phyloP scores from a whole-genome alignment of 2,888 invertebrate species.

The Lepidonotus clava region DNA sequence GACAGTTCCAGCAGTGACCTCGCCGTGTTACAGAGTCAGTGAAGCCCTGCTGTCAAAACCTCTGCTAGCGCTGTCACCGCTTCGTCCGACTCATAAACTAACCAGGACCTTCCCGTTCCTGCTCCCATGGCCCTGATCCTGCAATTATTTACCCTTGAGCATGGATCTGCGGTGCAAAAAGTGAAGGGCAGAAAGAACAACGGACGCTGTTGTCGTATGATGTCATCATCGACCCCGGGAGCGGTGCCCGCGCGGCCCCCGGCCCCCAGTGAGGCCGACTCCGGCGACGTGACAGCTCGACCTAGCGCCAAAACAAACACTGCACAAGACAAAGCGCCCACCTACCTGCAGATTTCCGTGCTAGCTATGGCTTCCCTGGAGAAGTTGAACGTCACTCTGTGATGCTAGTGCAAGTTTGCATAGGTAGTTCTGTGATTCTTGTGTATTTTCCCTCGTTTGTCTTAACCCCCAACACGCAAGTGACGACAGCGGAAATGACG shows the following conservation, averaged over 20 bases:
- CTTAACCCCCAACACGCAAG: constrained; percentile 21
- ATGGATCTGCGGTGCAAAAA: no score
- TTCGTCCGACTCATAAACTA: no score
- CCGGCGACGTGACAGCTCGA: background rate
- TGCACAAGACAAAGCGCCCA: constrained; percentile 25
- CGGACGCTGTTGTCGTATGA: constrained; percentile 33
- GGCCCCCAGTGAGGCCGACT: background rate
- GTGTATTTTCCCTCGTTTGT: constrained; percentile 1
- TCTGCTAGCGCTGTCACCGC: no score
- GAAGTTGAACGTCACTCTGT: background rate
- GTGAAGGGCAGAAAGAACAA: no score
- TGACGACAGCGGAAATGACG: constrained; percentile 34
- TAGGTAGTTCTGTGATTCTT: background rate
- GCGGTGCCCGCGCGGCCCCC: background rate
- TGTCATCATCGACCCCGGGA: constrained; percentile 13
- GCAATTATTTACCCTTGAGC: no score
- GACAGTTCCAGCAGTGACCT: no score
- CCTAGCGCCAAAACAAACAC: constrained; percentile 39
- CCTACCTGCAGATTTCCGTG: background rate
- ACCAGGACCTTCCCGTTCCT: no score
- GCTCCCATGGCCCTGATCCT: no score
- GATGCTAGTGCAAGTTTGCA: background rate
- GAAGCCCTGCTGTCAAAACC: no score
- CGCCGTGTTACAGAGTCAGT: no score
- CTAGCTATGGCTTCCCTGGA: background rate